These are phyloP conservation scores for Eilema caniola DNA, from an alignment of 2,888 invertebrate genomes.

Conservation along the genomic window DNA sequence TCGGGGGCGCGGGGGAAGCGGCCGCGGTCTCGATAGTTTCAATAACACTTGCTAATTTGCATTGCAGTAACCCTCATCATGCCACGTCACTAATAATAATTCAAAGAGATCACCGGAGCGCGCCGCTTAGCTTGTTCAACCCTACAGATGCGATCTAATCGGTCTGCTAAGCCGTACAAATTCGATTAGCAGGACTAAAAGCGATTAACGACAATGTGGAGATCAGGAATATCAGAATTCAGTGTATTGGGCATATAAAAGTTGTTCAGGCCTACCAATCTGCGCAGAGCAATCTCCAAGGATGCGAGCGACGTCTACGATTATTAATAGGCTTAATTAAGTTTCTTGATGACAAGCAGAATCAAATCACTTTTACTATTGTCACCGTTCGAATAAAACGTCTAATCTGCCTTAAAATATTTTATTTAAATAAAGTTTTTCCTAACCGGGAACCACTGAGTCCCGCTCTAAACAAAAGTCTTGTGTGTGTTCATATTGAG, in stretches of 20 bases:
- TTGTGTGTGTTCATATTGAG: background rate
- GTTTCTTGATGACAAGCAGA: no score
- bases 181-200: constrained; percentile 67
- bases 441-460: no score
- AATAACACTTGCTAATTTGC: constrained; percentile 55
- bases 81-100: constrained; percentile 53
- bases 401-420: no score
- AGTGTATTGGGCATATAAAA: constrained; percentile 23
- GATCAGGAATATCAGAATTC: constrained; percentile 43
- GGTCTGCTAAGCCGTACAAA: constrained; percentile 68
- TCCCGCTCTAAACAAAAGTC: no score
- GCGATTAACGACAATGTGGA: constrained; percentile 44
- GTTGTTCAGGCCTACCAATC: no score
- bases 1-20: background rate
- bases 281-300: no score
- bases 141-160: constrained; percentile 65
- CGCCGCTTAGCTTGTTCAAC: constrained; percentile 52
- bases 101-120: constrained; percentile 53
- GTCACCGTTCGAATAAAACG: no score
- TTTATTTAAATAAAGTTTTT: no score
- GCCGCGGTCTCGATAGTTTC: constrained; percentile 48
- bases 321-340: no score
- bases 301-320: no score
- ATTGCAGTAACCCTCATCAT: constrained; percentile 51
- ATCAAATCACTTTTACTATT: no score